Conservation (phyloP, 2,797 vertebrate genomes). For the Potorous gilbertii region DNA sequence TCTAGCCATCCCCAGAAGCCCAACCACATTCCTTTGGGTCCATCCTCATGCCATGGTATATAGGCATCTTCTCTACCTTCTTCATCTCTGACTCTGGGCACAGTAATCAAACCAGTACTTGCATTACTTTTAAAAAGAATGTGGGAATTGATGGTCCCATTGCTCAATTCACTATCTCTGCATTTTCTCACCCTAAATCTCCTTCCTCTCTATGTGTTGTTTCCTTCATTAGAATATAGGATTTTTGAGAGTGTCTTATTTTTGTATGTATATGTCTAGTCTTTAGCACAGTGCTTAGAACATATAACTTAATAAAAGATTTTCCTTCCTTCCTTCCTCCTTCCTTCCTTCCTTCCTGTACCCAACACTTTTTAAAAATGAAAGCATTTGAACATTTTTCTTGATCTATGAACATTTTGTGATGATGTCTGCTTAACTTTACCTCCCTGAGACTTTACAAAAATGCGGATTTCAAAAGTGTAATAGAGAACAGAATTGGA, state of each 20-base stretch:
- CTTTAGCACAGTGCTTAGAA: neutral
- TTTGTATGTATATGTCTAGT: neutral
- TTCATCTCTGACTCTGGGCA: neutral
- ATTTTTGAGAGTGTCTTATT: neutral
- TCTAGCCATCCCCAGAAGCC: neutral
- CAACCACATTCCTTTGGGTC: neutral
- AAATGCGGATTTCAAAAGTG: neutral
- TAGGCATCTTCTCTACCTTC: neutral
- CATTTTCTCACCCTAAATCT: neutral
- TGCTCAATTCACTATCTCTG: neutral
- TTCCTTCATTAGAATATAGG: neutral
- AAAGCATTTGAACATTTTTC: neutral
- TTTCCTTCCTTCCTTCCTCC: neutral
- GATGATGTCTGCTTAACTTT: neutral
- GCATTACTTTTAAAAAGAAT: neutral
- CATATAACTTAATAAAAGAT: neutral
- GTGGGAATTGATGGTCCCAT: neutral
- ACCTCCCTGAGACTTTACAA: neutral
- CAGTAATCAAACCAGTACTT: neutral
- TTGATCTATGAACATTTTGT: neutral
- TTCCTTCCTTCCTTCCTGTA: neutral
- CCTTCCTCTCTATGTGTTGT: neutral
- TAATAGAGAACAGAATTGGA: slow-evolving; percentile 1
- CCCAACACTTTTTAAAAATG: neutral
- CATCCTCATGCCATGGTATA: neutral